phyloP scores from a whole-genome alignment of 2,113 vertebrate genomes.

The Bostrychus sinensis region DNA sequence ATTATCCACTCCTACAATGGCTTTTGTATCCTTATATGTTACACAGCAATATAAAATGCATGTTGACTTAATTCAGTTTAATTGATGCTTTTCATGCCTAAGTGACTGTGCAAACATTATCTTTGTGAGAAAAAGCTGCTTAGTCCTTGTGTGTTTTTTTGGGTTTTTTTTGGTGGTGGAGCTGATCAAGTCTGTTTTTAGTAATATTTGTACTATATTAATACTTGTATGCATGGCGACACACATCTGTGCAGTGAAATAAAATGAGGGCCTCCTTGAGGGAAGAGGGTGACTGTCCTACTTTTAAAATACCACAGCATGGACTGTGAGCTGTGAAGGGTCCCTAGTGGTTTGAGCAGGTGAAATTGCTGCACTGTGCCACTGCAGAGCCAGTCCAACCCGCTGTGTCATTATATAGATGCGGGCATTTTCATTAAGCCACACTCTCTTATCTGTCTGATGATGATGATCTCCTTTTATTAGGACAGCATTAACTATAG shows the following conservation, averaged over 20 bases:
- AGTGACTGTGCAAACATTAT: neutral
- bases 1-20: constrained; percentile 1
- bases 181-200: neutral
- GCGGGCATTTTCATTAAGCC: constrained; percentile 14
- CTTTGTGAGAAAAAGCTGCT: neutral
- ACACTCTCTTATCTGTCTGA: neutral
- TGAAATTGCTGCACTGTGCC: constrained; percentile 6
- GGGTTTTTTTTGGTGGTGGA: no score
- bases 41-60: neutral
- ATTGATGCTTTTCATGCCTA: neutral
- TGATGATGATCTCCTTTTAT: neutral
- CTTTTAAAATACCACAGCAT: constrained; percentile 47
- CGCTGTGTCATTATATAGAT: constrained; percentile 1
- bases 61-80: neutral
- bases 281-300: constrained; percentile 60
- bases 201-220: neutral
- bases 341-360: constrained; percentile 34
- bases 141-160: neutral
- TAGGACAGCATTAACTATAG: neutral
- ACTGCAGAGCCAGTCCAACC: neutral
- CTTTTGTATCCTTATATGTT: neutral
- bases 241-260: constrained; percentile 34
- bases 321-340: constrained; percentile 6
- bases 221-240: constrained; percentile 19
- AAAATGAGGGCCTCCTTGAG: constrained; percentile 59